Evolutionary conservation across 2,888 invertebrate species (phyloP), one percentile per base, ranked within the genome.

Genomic region (Drosophila niveifrons): DNA sequence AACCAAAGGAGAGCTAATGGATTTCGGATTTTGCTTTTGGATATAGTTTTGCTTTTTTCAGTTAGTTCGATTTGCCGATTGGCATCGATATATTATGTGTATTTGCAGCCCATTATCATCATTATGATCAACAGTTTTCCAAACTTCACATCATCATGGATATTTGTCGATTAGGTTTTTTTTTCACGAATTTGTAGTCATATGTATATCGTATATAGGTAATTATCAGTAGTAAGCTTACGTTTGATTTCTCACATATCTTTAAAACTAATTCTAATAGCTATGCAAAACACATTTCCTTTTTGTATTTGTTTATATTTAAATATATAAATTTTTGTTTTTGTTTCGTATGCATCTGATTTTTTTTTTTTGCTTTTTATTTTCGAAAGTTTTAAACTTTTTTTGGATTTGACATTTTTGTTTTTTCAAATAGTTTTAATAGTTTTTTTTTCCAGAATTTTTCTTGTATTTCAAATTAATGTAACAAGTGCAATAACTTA

Each of bases 141-240:
- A 75, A 80, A 80, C 71, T 77, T 79, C 65, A 68, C 36, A 34
- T 34, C 34, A 36, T 59, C 46, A 48, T 64, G 46, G 51, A 58
- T 53, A 57, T 50, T 61, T 50, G 47, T 55, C 64, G 48, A 59
- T 52, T 72, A 36, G 36, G 51, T 41, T 58, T 46, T 51, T 46
- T 51, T 53, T 66, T 62, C 70, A 58, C 23, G 15, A 71, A 51
- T 70, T 61, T 61, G 69, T 67, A 66, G 58, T 78, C 76, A 74
- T 81, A 72, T 85, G 59, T 80, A 62, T 84, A 78, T 76, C 73
- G 75, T 82, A 78, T 82, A 76, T 81, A 86, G 86, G 78, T 85
- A 80, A 74, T 79, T 83, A 83, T 83, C 84, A 80, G 67, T 83
- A 83, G 82, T 83, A 87, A 83, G 83, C 83, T 83, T 83, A 83